phyloP scores from a whole-genome alignment of 2,888 invertebrate genomes.

The Philonicus albiceps region DNA sequence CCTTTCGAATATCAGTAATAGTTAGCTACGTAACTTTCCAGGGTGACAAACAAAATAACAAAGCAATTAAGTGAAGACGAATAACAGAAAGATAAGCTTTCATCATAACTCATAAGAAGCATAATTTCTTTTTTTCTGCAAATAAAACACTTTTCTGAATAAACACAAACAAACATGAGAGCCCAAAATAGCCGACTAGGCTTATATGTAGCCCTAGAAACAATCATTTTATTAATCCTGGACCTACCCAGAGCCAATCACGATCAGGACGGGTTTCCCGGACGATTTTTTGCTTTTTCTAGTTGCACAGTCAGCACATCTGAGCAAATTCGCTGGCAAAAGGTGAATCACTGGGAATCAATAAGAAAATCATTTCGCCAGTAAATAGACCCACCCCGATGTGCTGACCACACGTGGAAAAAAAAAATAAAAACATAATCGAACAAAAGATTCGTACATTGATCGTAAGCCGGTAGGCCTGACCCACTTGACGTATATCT shows the following conservation, averaged over 20 bases:
- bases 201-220: background rate
- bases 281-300: background rate
- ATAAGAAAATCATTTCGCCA: background rate
- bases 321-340: background rate
- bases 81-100: background rate
- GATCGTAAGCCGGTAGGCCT: background rate
- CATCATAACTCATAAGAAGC: background rate
- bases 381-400: background rate
- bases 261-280: background rate
- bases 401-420: background rate
- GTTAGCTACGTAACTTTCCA: too few species aligned
- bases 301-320: background rate
- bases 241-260: background rate
- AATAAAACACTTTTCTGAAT: background rate
- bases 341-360: background rate
- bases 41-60: background rate
- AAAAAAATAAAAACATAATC: background rate
- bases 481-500: slow-evolving; percentile 5
- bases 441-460: background rate
- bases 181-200: background rate
- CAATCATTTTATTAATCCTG: background rate
- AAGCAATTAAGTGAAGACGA: background rate
- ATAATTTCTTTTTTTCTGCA: background rate
- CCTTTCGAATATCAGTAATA: too few species aligned
- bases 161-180: background rate